These are phyloP conservation scores for Leptinotarsa lineolata DNA, from an alignment of 1,140 invertebrate species.

Conservation along the genomic window DNA sequence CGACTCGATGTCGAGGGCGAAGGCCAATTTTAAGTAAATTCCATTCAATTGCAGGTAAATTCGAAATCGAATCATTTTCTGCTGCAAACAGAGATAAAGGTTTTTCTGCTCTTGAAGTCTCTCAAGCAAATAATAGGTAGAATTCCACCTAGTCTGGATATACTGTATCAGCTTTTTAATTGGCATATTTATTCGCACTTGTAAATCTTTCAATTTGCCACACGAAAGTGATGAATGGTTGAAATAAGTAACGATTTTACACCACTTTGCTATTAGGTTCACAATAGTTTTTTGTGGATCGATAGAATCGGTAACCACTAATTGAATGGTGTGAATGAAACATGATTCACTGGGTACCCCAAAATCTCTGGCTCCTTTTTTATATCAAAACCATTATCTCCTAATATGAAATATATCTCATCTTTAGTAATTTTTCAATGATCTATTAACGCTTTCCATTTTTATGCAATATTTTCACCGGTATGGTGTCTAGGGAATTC, in stretches of 20 bases:
- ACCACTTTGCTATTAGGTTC: conserved; percentile 11
- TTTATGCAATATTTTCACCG: conserved; percentile 9
- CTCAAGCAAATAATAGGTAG: conserved; percentile 25
- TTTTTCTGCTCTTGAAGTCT: conserved; percentile 7
- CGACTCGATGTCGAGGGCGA: too few relatives aligned
- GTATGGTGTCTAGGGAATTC: background rate
- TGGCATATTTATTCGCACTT: conserved; percentile 1
- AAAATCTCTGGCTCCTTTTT: conserved; percentile 16
- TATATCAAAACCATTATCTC: background rate
- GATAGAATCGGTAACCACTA: conserved; percentile 13
- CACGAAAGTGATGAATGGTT: conserved; percentile 23
- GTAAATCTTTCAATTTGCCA: conserved; percentile 22
- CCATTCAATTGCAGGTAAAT: conserved; percentile 27
- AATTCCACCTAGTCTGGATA: conserved; percentile 26
- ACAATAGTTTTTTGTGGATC: background rate
- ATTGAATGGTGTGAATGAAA: conserved; percentile 26
- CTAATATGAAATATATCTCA: background rate
- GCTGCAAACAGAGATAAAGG: conserved; percentile 17
- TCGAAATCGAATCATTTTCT: conserved; percentile 18
- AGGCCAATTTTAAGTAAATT: conserved; percentile 17
- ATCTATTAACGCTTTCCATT: conserved; percentile 7
- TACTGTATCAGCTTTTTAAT: conserved; percentile 20
- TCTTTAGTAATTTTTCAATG: background rate
- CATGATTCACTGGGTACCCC: conserved; percentile 9
- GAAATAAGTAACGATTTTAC: conserved; percentile 26